phyloP scores from a whole-genome alignment of 2,797 vertebrate genomes.

The Hemitrygon akajei region DNA sequence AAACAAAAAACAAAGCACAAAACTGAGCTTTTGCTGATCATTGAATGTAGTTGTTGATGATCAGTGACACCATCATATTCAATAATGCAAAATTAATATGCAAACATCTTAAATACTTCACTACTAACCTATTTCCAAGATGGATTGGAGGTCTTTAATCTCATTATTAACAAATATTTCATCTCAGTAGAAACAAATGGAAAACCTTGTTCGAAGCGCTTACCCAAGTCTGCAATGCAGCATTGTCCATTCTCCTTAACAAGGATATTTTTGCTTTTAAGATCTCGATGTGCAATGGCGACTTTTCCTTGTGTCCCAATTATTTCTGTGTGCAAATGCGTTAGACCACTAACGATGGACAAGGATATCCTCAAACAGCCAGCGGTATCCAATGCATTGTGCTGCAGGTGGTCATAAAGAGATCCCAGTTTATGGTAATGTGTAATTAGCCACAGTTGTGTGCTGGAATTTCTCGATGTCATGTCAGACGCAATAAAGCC shows the following conservation, averaged over 20 bases:
- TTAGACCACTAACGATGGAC: slow-evolving; percentile 85
- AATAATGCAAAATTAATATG: too few relatives aligned
- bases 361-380: slow-evolving; percentile 86
- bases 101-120: too few relatives aligned
- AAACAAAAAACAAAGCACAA: too few relatives aligned
- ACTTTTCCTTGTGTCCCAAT: slow-evolving; percentile 96
- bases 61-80: too few relatives aligned
- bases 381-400: slow-evolving; percentile 81
- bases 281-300: slow-evolving; percentile 86
- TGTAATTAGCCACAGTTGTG: slow-evolving; percentile 93
- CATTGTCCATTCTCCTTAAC: slow-evolving; percentile 96
- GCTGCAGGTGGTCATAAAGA: slow-evolving; percentile 89
- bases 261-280: slow-evolving; percentile 97
- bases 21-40: too few relatives aligned
- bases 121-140: too few relatives aligned
- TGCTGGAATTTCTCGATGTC: slow-evolving; percentile 96
- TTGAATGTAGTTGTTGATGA: too few relatives aligned
- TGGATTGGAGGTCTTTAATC: not conserved
- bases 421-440: slow-evolving; percentile 97
- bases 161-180: not conserved
- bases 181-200: not conserved
- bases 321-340: slow-evolving; percentile 93
- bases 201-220: slow-evolving; percentile 42
- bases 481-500: slow-evolving; percentile 96
- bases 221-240: slow-evolving; percentile 93